A percentile compares a stretch with the other conserved stretches of the same genome.
Conservation (phyloP, 2,797 vertebrate species). For the Megaceryle alcyon region DNA sequence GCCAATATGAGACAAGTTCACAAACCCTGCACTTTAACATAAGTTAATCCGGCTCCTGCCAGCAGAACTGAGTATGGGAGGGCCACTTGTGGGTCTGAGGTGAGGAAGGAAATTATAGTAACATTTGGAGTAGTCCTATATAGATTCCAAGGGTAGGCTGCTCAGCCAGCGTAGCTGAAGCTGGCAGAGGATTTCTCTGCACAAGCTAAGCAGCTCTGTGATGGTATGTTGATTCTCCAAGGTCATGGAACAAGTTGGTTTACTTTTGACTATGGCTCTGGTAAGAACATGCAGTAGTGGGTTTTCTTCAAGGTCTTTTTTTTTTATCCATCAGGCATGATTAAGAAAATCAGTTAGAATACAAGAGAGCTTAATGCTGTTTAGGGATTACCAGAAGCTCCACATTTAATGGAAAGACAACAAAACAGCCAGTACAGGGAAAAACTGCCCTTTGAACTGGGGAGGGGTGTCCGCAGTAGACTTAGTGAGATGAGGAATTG, state of each 20-base stretch:
- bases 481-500: not conserved
- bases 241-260: not conserved
- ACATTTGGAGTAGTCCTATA: not conserved
- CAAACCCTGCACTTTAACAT: not conserved
- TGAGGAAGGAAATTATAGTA: slow-evolving; percentile 17
- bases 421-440: not conserved
- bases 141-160: not conserved
- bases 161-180: not conserved
- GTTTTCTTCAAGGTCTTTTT: not conserved
- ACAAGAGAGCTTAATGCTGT: not conserved
- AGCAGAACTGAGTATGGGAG: not conserved
- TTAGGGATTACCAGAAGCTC: not conserved
- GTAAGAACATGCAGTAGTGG: not conserved
- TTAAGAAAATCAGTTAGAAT: not conserved
- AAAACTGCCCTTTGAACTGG: not conserved
- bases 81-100: not conserved
- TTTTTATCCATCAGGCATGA: not conserved
- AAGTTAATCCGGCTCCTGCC: not conserved
- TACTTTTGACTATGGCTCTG: not conserved
- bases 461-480: not conserved
- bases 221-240: slow-evolving; percentile 26
- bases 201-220: not conserved
- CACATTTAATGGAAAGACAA: not conserved
- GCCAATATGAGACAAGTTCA: not conserved
- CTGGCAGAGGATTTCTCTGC: slow-evolving; percentile 16